Evolutionary conservation across 2,888 invertebrate species (phyloP).

Genomic region (Punctoribates punctum): DNA sequence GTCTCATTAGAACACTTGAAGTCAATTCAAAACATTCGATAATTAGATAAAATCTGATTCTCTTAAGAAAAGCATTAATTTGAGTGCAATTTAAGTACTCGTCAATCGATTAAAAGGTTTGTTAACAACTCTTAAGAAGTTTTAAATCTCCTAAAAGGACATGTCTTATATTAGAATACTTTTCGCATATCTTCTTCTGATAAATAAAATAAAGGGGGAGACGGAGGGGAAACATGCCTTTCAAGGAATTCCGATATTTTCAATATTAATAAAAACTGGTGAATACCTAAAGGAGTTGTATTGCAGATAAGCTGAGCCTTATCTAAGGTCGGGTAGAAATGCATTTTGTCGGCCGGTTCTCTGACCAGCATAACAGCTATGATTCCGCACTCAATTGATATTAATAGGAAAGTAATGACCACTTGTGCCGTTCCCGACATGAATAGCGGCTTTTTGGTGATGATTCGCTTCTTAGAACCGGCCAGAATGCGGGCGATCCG

Average conservation of each 20-base stretch:
- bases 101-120: no score
- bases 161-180: no score
- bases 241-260: not conserved
- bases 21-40: no score
- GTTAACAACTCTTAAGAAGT: no score
- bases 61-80: no score
- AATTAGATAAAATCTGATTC: no score
- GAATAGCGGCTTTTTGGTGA: conserved; percentile 79
- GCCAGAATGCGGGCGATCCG: conserved; percentile 93
- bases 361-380: conserved; percentile 61
- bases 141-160: no score
- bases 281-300: conserved; percentile 58
- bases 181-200: no score
- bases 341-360: conserved; percentile 61
- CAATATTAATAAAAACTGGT: not conserved
- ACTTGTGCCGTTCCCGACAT: conserved; percentile 86
- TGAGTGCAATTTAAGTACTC: no score
- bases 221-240: not conserved
- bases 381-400: conserved; percentile 78
- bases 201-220: no score
- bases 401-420: conserved; percentile 75
- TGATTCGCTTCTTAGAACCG: conserved; percentile 91
- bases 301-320: conserved; percentile 64
- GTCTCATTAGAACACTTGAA: no score
- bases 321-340: conserved; percentile 57